Percentiles rank a stretch among this genome's conserved stretches.
Conservation (phyloP, 2,888 invertebrate species). For the Clanis bilineata region DNA sequence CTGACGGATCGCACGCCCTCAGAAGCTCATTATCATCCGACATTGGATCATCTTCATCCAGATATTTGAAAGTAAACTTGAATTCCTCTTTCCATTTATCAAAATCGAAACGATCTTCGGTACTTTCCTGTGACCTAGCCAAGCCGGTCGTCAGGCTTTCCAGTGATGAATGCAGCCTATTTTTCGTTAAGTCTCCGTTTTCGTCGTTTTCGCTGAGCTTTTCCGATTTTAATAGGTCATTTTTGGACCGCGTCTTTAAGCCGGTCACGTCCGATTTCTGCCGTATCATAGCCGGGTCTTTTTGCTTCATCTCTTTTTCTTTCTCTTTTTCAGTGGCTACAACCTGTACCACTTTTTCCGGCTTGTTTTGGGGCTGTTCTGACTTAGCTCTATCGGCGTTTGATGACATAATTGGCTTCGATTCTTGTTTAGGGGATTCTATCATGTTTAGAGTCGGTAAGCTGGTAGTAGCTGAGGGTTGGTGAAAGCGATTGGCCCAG, state of each 20-base stretch:
- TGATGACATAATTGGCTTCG: constrained; percentile 47
- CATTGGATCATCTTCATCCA: constrained; percentile 71
- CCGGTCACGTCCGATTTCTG: constrained; percentile 85
- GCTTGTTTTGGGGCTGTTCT: constrained; percentile 57
- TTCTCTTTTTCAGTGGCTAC: constrained; percentile 41
- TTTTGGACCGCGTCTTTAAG: constrained; percentile 70
- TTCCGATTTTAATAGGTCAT: constrained; percentile 60
- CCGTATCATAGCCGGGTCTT: constrained; percentile 68
- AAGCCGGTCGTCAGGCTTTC: constrained; percentile 71
- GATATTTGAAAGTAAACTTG: constrained; percentile 66
- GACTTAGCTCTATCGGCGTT: constrained; percentile 66
- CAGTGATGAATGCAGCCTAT: constrained; percentile 70
- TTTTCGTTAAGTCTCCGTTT: constrained; percentile 62
- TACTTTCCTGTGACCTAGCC: constrained; percentile 70
- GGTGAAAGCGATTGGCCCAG: constrained; percentile 89
- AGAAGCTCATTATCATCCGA: constrained; percentile 68
- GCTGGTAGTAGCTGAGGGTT: constrained; percentile 92
- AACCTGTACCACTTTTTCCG: constrained; percentile 39
- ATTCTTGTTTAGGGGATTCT: constrained; percentile 73
- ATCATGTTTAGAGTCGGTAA: constrained; percentile 87
- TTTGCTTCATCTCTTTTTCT: constrained; percentile 51
- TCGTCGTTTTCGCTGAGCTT: constrained; percentile 51
- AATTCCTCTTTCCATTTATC: constrained; percentile 76
- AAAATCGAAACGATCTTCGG: constrained; percentile 68
- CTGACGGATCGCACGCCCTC: constrained; percentile 69